A percentile compares a stretch with the other conserved stretches of the same genome.
These are phyloP conservation scores for Henicopernis longicauda DNA, from an alignment of 2,113 vertebrate species.

Conservation along the genomic window DNA sequence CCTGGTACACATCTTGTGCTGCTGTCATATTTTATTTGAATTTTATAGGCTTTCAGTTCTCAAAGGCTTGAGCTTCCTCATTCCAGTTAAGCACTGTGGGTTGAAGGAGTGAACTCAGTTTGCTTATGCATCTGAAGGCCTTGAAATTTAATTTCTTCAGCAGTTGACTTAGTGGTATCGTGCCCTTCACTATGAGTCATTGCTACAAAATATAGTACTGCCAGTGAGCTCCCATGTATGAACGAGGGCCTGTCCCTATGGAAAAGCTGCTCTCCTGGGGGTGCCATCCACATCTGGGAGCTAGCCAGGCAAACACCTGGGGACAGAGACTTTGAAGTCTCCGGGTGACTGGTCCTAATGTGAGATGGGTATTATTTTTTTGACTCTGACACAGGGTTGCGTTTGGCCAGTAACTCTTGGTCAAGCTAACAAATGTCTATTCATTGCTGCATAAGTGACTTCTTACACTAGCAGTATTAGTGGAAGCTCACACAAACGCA, in stretches of 20 bases:
- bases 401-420: background rate
- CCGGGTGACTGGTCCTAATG: background rate
- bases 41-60: background rate
- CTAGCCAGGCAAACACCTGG: rapidly evolving
- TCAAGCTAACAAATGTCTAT: background rate
- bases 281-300: rapidly evolving
- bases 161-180: background rate
- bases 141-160: background rate
- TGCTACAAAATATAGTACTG: background rate
- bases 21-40: background rate
- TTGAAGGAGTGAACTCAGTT: background rate
- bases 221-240: background rate
- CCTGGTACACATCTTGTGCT: background rate
- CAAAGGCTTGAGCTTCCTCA: background rate
- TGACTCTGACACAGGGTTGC: background rate
- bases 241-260: rapidly evolving
- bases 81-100: background rate
- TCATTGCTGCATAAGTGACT: background rate
- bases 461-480: background rate
- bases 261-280: background rate
- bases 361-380: background rate
- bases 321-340: background rate
- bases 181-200: background rate
- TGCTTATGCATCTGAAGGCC: background rate
- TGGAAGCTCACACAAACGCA: background rate